Conservation (phyloP, 2,888 invertebrate species). For the Caenorhabditis macrosperma region DNA sequence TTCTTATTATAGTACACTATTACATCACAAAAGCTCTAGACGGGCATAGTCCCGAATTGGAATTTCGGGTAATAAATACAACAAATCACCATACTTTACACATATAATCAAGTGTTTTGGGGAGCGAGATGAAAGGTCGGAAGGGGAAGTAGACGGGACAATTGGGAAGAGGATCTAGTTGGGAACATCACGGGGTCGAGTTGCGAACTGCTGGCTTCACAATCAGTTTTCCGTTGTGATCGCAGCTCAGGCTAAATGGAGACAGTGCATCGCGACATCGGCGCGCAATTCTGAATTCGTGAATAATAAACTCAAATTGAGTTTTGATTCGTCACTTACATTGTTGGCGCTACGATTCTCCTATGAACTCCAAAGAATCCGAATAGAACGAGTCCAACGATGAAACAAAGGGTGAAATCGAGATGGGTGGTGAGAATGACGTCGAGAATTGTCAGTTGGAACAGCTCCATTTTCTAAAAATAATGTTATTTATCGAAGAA, state of each 20-base stretch:
- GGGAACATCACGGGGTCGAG: conserved; percentile 28
- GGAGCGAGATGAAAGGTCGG: conserved; percentile 13
- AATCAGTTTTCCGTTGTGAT: conserved; percentile 74
- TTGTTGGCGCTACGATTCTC: conserved; percentile 95
- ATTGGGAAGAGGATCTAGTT: background rate
- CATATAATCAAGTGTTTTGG: conserved; percentile 10
- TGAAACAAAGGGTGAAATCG: conserved; percentile 44
- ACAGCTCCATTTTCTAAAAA: conserved; percentile 21
- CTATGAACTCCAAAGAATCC: conserved; percentile 91
- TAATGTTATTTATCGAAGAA: background rate
- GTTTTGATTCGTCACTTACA: conserved; percentile 81
- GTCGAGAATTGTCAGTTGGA: conserved; percentile 14
- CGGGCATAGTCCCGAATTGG: background rate
- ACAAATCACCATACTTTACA: conserved; percentile 41
- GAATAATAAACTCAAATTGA: background rate
- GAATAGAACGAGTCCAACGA: conserved; percentile 84
- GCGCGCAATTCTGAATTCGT: conserved; percentile 74
- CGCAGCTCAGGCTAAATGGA: conserved; percentile 78
- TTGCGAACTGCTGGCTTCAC: conserved; percentile 66
- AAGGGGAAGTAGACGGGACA: conserved; percentile 21
- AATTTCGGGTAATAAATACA: conserved; percentile 9
- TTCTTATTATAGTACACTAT: conserved; percentile 17
- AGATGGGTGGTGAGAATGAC: conserved; percentile 38
- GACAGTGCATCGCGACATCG: conserved; percentile 76
- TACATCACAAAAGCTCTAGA: conserved; percentile 11